Evolutionary conservation across 2,113 vertebrate species (phyloP).

Genomic region (Elephas maximus): DNA sequence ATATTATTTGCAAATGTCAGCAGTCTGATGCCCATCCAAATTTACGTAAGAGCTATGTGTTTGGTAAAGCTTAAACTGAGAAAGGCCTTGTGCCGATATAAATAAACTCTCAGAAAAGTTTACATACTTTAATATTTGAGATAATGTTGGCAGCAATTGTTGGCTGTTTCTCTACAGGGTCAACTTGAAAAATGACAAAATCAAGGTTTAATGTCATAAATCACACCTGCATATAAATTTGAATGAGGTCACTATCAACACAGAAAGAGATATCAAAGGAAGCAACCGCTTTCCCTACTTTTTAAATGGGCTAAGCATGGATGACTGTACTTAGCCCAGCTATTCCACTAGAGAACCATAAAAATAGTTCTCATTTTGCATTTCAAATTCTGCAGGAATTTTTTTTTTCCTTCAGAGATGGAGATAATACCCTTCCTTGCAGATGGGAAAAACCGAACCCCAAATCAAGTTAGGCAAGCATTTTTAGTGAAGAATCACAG

Average conservation of each 20-base stretch:
- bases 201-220: not conserved
- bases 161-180: not conserved
- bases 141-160: not conserved
- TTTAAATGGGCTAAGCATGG: not conserved
- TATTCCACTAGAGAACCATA: not conserved
- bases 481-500: constrained; percentile 45
- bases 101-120: constrained; percentile 16
- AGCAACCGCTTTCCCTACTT: not conserved
- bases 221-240: not conserved
- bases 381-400: constrained; percentile 27
- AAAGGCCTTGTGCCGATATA: constrained; percentile 51
- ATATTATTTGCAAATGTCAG: not conserved
- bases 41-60: not conserved
- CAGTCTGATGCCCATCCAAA: constrained; percentile 19
- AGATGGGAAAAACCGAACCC: not conserved
- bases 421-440: constrained; percentile 60
- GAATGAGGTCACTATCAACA: constrained; percentile 8
- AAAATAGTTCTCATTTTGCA: constrained; percentile 24
- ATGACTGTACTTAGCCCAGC: not conserved
- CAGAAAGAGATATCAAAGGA: not conserved
- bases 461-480: constrained; percentile 33
- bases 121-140: constrained; percentile 13
- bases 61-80: not conserved
- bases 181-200: constrained; percentile 33
- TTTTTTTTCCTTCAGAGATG: constrained; percentile 27